Base-by-base conservation (phyloP, 2,113 vertebrate genomes). In the Tetrao urogallus region DNA sequence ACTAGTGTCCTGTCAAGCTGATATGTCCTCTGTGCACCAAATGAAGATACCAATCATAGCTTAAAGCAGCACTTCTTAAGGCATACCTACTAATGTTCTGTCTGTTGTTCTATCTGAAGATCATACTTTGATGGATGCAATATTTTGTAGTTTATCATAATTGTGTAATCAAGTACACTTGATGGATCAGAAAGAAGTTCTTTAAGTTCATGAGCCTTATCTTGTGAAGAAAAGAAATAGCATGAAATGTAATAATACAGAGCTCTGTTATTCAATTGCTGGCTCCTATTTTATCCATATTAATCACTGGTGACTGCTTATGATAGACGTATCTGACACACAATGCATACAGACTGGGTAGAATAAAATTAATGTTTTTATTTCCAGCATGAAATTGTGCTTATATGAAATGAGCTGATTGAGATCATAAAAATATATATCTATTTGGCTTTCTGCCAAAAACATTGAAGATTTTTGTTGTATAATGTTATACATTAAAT, bases 11-110 rank as follows among this genome's bases (percentile, higher is more conserved):
- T 5, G 12, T 61, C 48, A 66, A 36, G 36, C 30, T 77, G n/a
- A 8, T 42, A 8, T 18, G 4, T n/a, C 75, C 0, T 0, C 38
- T 28, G 28, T 86, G 54, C 9, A 3, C 19, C 64, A 7, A 32
- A 19, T 25, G 60, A 60, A 83, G 16, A 28, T 10, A 24, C 10
- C 19, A 27, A 8, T 52, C 56, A 0, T 36, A 48, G n/a, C 10
- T 74, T 20, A 54, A 13, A 66, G n/a, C 10, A 76, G 7, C 28
- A 54, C 71, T 93, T 81, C 43, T 36, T 30, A 65, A 67, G 7
- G 63, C 45, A 21, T 42, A 25, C 27, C 4, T 66, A 28, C 7
- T n/a, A 48, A 0, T 56, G 28, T 75, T 82, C 2, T 2, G 75
- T 78, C 28, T 64, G 5, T 30, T 79, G 34, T 54, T 87, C 56